A percentile compares a stretch with the other conserved stretches of the same genome.
These are phyloP conservation scores for Sturnus vulgaris DNA, from an alignment of 2,113 vertebrate species.

Conservation along the genomic window DNA sequence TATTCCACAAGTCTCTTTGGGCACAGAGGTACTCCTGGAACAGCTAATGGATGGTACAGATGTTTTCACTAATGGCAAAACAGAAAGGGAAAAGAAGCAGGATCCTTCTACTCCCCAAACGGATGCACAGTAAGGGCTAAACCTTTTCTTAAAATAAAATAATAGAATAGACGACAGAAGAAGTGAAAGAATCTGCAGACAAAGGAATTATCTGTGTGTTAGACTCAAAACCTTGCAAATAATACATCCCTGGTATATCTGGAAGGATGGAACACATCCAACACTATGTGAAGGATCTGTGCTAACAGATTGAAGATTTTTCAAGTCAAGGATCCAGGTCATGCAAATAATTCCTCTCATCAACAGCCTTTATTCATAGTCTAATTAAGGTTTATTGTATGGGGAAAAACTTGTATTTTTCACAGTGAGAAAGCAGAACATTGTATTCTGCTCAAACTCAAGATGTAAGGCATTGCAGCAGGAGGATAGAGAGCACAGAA, in stretches of 20 bases:
- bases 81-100: not conserved
- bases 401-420: not conserved
- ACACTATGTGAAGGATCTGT: not conserved
- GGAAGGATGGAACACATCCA: not conserved
- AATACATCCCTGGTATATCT: not conserved
- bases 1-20: not conserved
- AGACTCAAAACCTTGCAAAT: not conserved
- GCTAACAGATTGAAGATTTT: constrained; percentile 29
- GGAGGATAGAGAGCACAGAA: not conserved
- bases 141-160: not conserved
- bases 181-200: not conserved
- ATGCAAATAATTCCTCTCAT: constrained; percentile 1
- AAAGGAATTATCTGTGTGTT: not conserved
- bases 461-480: not conserved
- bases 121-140: not conserved
- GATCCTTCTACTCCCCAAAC: not conserved
- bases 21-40: not conserved
- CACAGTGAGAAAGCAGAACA: not conserved
- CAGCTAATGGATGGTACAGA: not conserved
- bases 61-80: not conserved
- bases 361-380: constrained; percentile 31
- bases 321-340: constrained; percentile 66
- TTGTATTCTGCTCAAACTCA: not conserved
- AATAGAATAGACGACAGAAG: not conserved
- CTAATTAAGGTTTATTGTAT: not conserved